phyloP scores from a whole-genome alignment of 2,888 invertebrate species.

The Biston betularia region DNA sequence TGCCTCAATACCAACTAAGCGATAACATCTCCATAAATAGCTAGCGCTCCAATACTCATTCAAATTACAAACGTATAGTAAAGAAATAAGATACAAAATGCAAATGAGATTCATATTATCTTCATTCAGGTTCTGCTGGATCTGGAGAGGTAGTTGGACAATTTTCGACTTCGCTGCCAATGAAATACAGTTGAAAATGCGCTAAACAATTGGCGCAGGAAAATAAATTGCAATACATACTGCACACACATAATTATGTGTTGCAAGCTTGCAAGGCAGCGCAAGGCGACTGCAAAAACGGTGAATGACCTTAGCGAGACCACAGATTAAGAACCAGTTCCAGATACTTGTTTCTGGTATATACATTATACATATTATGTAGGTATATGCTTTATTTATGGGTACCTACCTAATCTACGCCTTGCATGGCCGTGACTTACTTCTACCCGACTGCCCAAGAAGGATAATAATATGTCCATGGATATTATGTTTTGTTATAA shows the following conservation, averaged over 20 bases:
- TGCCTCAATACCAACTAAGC: conserved; percentile 8
- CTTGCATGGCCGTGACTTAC: too few species aligned
- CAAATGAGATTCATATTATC: not conserved
- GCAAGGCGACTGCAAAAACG: conserved; percentile 25
- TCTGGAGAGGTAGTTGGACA: not conserved
- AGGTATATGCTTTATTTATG: not conserved
- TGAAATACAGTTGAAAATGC: conserved; percentile 1
- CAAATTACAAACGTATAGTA: conserved; percentile 3
- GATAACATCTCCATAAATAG: conserved; percentile 3
- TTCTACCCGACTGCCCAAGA: too few species aligned
- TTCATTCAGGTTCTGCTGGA: not conserved
- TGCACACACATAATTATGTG: not conserved
- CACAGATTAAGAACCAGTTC: conserved; percentile 1
- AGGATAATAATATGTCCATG: too few species aligned
- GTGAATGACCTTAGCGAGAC: conserved; percentile 35
- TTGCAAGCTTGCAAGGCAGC: conserved; percentile 18
- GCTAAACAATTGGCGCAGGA: not conserved
- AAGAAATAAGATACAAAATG: not conserved
- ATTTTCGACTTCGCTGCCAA: not conserved
- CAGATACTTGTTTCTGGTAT: conserved; percentile 21
- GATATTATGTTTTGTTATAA: too few species aligned
- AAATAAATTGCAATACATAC: conserved; percentile 1
- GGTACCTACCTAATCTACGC: not conserved
- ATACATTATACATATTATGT: too few species aligned
- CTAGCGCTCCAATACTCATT: not conserved